Evolutionary conservation across 1,140 invertebrate species (phyloP).

Genomic region (Trichonephila clavipes): DNA sequence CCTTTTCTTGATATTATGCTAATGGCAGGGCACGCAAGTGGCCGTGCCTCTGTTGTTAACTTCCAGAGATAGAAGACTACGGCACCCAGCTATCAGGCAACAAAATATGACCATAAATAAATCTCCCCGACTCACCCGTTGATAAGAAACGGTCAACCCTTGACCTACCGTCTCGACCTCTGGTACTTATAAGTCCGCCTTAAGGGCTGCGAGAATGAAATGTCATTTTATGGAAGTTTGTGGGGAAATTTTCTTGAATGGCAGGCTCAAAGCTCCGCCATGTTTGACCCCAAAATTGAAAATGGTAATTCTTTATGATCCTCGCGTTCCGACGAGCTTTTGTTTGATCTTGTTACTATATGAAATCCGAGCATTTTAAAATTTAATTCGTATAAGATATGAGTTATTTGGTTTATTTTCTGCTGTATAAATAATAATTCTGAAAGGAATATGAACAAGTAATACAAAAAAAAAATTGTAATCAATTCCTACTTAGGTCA

Average conservation of each 20-base stretch:
- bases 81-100: slow-evolving; percentile 31
- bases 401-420: too few relatives aligned
- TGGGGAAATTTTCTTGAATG: neutral
- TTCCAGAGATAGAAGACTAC: neutral
- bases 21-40: neutral
- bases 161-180: slow-evolving; percentile 24
- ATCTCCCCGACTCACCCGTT: slow-evolving; percentile 44
- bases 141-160: slow-evolving; percentile 59
- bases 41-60: neutral
- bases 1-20: slow-evolving; percentile 39
- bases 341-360: too few relatives aligned
- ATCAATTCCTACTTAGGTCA: too few relatives aligned
- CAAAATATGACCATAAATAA: slow-evolving; percentile 47
- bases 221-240: neutral
- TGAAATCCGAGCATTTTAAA: too few relatives aligned
- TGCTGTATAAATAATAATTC: too few relatives aligned
- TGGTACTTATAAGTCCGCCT: neutral
- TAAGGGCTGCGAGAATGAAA: slow-evolving; percentile 7
- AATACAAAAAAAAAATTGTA: too few relatives aligned
- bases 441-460: too few relatives aligned
- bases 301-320: neutral
- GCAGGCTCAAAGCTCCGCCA: neutral
- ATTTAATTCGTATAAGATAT: too few relatives aligned
- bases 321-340: too few relatives aligned
- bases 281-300: neutral